Evolutionary conservation across 2,797 vertebrate genomes (phyloP).

Genomic region (Schizopygopsis malacanthus): DNA sequence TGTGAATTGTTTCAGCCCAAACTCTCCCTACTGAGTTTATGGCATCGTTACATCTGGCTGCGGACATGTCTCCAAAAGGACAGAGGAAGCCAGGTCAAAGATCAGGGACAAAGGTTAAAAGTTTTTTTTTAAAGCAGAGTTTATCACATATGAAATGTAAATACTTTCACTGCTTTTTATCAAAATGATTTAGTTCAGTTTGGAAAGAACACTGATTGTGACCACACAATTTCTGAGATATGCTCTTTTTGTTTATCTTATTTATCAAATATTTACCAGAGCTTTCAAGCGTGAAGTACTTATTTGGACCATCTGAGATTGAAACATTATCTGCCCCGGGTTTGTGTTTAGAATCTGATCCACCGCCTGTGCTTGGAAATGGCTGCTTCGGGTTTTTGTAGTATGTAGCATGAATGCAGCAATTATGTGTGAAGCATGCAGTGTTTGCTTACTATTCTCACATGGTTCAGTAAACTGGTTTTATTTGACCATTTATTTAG

Average conservation of each 20-base stretch:
- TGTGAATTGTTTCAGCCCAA: slow-evolving; percentile 54
- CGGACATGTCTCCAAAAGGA: slow-evolving; percentile 60
- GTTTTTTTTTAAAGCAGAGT: slow-evolving; percentile 41
- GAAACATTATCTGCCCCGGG: slow-evolving; percentile 21
- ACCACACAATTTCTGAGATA: slow-evolving; percentile 20
- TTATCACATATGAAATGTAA: slow-evolving; percentile 32
- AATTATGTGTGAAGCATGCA: neutral
- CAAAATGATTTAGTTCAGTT: neutral
- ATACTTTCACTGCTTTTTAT: neutral
- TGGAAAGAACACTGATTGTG: slow-evolving; percentile 28
- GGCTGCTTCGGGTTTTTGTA: slow-evolving; percentile 17
- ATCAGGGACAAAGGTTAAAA: slow-evolving; percentile 54
- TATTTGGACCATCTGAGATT: slow-evolving; percentile 31
- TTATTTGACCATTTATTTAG: too few relatives aligned
- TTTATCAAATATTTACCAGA: slow-evolving; percentile 57
- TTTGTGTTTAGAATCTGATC: slow-evolving; percentile 21
- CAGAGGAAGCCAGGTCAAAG: slow-evolving; percentile 63
- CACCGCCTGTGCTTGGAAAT: slow-evolving; percentile 19
- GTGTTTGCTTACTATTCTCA: neutral
- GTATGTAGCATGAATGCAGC: neutral
- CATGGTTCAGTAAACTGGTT: slow-evolving; percentile 2
- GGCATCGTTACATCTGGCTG: slow-evolving; percentile 56
- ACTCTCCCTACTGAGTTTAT: slow-evolving; percentile 71
- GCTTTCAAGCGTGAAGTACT: slow-evolving; percentile 51
- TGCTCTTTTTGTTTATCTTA: slow-evolving; percentile 44